phyloP scores from a whole-genome alignment of 35 echinoderm and acorn worm species.

The Amphiura filiformis region DNA sequence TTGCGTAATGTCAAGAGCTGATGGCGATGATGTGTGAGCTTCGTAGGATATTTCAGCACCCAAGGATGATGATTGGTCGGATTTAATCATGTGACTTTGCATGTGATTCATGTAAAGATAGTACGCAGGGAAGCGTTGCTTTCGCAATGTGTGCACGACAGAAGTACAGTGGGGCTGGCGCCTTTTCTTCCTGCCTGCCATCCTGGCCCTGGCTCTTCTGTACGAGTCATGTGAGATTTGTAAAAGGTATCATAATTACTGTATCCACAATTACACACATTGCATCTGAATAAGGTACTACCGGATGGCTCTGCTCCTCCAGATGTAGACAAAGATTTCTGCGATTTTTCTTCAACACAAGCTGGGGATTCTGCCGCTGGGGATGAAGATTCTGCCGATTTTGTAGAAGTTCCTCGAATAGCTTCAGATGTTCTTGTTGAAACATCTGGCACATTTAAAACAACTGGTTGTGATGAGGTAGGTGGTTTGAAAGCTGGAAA shows the following conservation, averaged over 20 bases:
- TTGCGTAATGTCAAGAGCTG: not conserved
- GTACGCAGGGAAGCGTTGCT: not conserved
- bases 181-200: no score
- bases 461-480: not conserved
- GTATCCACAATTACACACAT: not conserved
- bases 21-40: not conserved
- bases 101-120: not conserved
- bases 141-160: not conserved
- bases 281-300: not conserved
- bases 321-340: no score
- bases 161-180: no score
- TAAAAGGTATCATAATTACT: not conserved
- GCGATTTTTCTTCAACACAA: no score
- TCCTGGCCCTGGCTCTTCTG: no score
- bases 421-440: not conserved
- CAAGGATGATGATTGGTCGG: not conserved
- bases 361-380: no score
- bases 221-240: not conserved
- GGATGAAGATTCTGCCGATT: no score
- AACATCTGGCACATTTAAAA: not conserved
- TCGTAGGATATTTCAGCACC: not conserved
- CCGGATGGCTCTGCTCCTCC: not conserved
- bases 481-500: not conserved
- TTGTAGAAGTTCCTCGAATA: no score
- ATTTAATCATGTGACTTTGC: not conserved